Conservation (phyloP, 2,888 invertebrate genomes). For the Brenthis ino region DNA sequence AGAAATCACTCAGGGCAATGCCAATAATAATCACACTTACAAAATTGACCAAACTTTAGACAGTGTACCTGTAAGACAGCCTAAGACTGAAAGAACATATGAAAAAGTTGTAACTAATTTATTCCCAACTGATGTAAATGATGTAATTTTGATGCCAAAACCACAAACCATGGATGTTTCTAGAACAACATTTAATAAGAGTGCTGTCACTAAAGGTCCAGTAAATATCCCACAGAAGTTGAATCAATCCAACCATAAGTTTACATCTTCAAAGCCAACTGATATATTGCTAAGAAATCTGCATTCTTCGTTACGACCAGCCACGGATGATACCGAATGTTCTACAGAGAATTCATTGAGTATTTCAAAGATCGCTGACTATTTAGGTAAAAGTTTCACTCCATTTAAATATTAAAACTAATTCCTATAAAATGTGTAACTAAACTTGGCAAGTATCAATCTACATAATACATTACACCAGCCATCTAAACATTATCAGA, state of each 20-base stretch:
- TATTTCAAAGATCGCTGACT: conserved; percentile 71
- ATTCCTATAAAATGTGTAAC: too few relatives aligned
- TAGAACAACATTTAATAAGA: conserved; percentile 21
- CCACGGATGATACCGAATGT: conserved; percentile 59
- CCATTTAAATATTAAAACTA: background rate
- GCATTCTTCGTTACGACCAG: conserved; percentile 51
- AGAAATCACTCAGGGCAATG: conserved; percentile 44
- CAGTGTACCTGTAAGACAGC: conserved; percentile 66
- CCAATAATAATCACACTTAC: conserved; percentile 43
- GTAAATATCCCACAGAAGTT: conserved; percentile 12
- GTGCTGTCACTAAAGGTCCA: conserved; percentile 20
- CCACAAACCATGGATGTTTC: conserved; percentile 19
- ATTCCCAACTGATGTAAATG: conserved; percentile 22
- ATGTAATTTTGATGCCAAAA: conserved; percentile 18
- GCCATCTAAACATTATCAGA: too few relatives aligned
- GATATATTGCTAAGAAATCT: conserved; percentile 60
- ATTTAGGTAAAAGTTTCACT: conserved; percentile 54
- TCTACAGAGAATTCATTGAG: conserved; percentile 67
- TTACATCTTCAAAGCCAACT: conserved; percentile 48
- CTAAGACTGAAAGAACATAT: conserved; percentile 48
- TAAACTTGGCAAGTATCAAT: too few relatives aligned
- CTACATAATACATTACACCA: too few relatives aligned
- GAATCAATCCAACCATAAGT: conserved; percentile 39
- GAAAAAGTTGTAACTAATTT: conserved; percentile 24
- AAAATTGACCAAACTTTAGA: conserved; percentile 64